These are phyloP conservation scores for Drosophila differens DNA, from an alignment of 2,888 invertebrate species.

Conservation along the genomic window DNA sequence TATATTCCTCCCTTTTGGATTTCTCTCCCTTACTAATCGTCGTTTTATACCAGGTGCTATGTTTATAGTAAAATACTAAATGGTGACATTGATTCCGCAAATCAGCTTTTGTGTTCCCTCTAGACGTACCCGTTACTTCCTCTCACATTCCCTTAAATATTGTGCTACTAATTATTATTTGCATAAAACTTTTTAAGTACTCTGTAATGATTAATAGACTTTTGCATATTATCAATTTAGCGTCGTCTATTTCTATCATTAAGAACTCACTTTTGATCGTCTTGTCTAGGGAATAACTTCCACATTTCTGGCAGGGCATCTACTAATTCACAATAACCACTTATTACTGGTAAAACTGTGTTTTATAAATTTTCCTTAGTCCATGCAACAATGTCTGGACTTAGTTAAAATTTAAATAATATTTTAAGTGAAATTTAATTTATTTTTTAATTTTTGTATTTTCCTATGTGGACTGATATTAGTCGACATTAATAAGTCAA, in stretches of 20 bases:
- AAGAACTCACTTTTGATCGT: not conserved
- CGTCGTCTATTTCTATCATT: not conserved
- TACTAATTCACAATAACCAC: not conserved
- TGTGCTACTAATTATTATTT: not conserved
- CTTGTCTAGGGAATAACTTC: not conserved
- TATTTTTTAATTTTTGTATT: not conserved
- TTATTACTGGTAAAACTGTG: too few relatives aligned
- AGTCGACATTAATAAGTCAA: too few relatives aligned
- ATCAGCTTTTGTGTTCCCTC: not conserved
- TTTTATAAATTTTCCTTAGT: not conserved
- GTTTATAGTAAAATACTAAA: not conserved
- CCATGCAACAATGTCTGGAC: not conserved
- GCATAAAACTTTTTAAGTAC: not conserved
- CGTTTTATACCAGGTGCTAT: accelerated
- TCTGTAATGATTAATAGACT: not conserved
- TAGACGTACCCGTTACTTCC: not conserved
- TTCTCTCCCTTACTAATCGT: not conserved
- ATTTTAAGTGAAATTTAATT: not conserved
- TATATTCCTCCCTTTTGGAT: not conserved
- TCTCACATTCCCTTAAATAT: not conserved
- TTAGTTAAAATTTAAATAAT: not conserved
- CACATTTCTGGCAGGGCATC: not conserved
- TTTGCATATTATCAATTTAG: not conserved
- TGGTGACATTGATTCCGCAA: not conserved
- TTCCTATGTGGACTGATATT: not conserved